These are phyloP conservation scores for Penaeus chinensis DNA, from an alignment of 1,140 invertebrate genomes.

Conservation along the genomic window DNA sequence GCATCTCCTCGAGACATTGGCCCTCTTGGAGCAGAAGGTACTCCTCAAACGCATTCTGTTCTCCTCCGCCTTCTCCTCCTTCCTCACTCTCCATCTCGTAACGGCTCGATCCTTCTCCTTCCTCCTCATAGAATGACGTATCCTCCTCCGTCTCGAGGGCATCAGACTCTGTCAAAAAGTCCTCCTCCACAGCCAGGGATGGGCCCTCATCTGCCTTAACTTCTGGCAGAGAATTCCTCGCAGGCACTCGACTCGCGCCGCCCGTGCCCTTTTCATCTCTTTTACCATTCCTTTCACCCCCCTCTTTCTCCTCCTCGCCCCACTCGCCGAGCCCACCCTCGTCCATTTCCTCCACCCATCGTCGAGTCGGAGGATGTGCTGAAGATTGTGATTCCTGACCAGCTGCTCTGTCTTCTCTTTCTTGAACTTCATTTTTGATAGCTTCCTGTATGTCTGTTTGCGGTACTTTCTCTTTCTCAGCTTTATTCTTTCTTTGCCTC, in stretches of 20 bases:
- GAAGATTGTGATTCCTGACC: neutral
- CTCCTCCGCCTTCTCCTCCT: neutral
- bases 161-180: no score
- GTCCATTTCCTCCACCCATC: neutral
- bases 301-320: neutral
- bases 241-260: no score
- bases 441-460: neutral
- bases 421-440: neutral
- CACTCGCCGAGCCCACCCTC: neutral
- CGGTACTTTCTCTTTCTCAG: neutral
- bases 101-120: neutral
- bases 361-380: neutral
- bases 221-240: no score
- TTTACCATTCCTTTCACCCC: neutral
- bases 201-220: no score
- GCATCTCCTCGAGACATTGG: conserved; percentile 40
- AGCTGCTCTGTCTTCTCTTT: neutral
- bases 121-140: neutral
- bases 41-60: neutral
- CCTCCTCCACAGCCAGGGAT: no score
- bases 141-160: no score
- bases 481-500: neutral
- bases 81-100: neutral
- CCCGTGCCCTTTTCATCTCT: no score
- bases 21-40: conserved; percentile 28